Evolutionary conservation across 1,140 invertebrate genomes (phyloP).

Genomic region (Apis laboriosa): DNA sequence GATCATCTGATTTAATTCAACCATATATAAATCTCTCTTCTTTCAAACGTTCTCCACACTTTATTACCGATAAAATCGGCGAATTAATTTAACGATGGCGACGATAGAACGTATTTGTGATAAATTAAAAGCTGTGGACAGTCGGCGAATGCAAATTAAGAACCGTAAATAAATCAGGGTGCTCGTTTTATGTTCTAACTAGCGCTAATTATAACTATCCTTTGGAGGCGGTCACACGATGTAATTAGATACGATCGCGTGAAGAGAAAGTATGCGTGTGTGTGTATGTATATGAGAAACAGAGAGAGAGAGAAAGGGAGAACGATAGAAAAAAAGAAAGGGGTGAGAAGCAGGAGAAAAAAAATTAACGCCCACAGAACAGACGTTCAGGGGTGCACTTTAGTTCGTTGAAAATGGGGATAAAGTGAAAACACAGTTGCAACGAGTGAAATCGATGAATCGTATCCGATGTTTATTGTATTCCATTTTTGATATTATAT

Average conservation of each 20-base stretch:
- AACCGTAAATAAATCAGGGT: slow-evolving; percentile 34
- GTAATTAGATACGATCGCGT: slow-evolving; percentile 34
- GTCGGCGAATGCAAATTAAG: slow-evolving; percentile 32
- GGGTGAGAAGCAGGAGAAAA: too few species aligned
- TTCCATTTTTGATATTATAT: background rate
- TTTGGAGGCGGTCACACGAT: background rate
- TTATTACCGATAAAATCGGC: background rate
- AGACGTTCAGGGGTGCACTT: background rate
- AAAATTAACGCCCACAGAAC: background rate
- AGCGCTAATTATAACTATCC: slow-evolving; percentile 33
- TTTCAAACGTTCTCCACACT: background rate
- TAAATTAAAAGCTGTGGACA: background rate
- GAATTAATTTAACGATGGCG: background rate
- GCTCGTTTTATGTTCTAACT: slow-evolving; percentile 14
- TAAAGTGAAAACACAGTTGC: background rate
- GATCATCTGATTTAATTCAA: too few species aligned
- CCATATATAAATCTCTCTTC: too few species aligned
- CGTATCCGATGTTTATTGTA: background rate
- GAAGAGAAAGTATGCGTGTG: background rate
- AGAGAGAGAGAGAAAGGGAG: background rate
- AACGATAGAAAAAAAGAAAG: background rate
- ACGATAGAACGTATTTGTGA: background rate
- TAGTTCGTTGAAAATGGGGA: background rate
- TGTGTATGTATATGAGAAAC: too few species aligned
- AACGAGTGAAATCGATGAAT: background rate